These are phyloP conservation scores for Parnassius apollo DNA, from an alignment of 2,888 invertebrate genomes.

Conservation along the genomic window DNA sequence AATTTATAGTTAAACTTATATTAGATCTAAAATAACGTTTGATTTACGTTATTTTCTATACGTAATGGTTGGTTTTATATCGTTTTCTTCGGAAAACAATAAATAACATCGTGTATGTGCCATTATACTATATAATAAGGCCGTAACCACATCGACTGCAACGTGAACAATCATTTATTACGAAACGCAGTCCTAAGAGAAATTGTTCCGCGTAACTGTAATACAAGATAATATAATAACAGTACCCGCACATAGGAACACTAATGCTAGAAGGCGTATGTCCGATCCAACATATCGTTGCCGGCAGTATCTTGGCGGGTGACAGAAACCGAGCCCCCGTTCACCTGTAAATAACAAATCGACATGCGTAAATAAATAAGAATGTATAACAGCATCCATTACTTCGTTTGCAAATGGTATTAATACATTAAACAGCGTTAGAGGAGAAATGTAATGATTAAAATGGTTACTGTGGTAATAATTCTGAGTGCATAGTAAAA, in stretches of 20 bases:
- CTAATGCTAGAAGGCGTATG: slow-evolving; percentile 65
- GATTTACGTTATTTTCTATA: neutral
- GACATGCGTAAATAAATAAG: slow-evolving; percentile 14
- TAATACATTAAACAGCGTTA: neutral
- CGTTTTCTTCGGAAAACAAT: slow-evolving; percentile 22
- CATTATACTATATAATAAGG: slow-evolving; percentile 25
- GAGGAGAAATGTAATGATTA: slow-evolving; percentile 11
- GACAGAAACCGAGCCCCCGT: slow-evolving; percentile 32
- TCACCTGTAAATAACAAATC: neutral
- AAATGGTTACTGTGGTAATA: neutral
- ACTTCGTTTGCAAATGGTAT: neutral
- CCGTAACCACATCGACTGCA: slow-evolving; percentile 26
- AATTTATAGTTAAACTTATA: no score
- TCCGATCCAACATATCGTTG: slow-evolving; percentile 66
- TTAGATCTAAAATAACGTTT: no score
- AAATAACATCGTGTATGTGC: slow-evolving; percentile 24
- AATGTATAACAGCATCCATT: neutral
- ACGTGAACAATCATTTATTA: slow-evolving; percentile 33
- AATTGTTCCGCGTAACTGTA: slow-evolving; percentile 37
- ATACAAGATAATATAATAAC: slow-evolving; percentile 48
- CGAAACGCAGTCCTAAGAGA: slow-evolving; percentile 30
- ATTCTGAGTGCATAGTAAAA: slow-evolving; percentile 24
- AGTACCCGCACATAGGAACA: slow-evolving; percentile 56
- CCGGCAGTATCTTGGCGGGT: slow-evolving; percentile 44
- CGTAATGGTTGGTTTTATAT: slow-evolving; percentile 14